Conservation (phyloP, 2,113 vertebrate genomes). For the Archilochus colubris region DNA sequence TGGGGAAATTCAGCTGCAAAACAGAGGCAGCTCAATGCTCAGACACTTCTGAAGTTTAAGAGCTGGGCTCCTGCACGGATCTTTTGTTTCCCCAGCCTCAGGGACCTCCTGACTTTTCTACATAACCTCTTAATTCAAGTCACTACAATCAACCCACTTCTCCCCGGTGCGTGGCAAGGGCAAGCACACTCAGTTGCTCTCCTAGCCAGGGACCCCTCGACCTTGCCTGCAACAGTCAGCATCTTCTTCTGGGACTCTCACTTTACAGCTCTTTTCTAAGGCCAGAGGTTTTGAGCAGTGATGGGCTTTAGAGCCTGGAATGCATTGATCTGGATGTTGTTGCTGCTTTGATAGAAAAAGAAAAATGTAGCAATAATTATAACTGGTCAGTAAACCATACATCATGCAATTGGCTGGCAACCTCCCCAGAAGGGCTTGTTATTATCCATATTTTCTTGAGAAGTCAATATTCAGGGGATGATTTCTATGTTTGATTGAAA, state of each 20-base stretch:
- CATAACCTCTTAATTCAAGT: not conserved
- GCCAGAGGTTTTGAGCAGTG: not conserved
- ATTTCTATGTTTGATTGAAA: not conserved
- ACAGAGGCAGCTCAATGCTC: not conserved
- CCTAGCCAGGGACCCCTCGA: not conserved
- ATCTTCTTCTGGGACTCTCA: not conserved
- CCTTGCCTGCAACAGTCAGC: not conserved
- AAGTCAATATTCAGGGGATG: not conserved
- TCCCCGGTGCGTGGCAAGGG: not conserved
- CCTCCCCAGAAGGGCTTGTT: not conserved
- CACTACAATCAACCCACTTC: not conserved
- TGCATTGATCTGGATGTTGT: not conserved
- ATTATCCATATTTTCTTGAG: not conserved
- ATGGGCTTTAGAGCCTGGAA: not conserved
- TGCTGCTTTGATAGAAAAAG: not conserved
- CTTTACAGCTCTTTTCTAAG: not conserved
- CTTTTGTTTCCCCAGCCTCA: not conserved
- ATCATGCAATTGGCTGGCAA: not conserved
- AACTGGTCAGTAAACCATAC: not conserved
- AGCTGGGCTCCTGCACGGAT: fast-evolving
- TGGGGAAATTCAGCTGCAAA: not conserved
- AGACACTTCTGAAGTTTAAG: not conserved
- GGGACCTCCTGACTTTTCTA: not conserved
- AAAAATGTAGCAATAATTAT: not conserved
- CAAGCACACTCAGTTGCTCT: not conserved